These are phyloP conservation scores for Conger conger DNA, from an alignment of 2,113 vertebrate genomes.

Conservation along the genomic window DNA sequence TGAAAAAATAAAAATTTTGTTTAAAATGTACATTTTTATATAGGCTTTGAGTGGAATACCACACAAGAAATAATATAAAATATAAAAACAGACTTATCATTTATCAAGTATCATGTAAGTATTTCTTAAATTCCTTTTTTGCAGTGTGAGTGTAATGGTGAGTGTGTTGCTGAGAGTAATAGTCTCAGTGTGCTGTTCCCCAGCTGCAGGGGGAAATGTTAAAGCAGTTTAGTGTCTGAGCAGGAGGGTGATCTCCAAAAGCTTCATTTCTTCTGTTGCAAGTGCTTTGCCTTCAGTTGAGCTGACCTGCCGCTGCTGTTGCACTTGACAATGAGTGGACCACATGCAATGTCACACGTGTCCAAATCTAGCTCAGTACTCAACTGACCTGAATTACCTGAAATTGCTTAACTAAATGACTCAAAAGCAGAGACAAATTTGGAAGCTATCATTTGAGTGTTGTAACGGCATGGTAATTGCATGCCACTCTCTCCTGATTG, in stretches of 20 bases:
- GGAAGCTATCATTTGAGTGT: neutral
- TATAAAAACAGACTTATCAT: neutral
- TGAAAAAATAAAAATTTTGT: neutral
- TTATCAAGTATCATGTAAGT: neutral
- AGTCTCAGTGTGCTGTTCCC: neutral
- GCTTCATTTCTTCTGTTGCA: neutral
- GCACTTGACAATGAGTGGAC: neutral
- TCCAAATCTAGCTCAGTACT: neutral
- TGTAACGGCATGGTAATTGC: neutral
- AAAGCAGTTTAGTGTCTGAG: neutral
- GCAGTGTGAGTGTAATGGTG: conserved; percentile 22
- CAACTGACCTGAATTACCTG: neutral
- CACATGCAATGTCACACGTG: neutral
- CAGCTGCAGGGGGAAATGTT: neutral
- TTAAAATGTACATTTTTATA: neutral
- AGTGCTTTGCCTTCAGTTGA: neutral
- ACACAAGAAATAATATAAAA: neutral
- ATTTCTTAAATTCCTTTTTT: conserved; percentile 29
- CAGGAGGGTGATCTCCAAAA: neutral
- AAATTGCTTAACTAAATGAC: neutral
- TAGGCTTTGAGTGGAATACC: neutral
- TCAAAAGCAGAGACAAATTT: neutral
- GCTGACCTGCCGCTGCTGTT: neutral
- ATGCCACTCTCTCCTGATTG: neutral
- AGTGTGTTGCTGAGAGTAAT: neutral